phyloP scores from a whole-genome alignment of 2,113 vertebrate genomes.

The Carassius auratus region DNA sequence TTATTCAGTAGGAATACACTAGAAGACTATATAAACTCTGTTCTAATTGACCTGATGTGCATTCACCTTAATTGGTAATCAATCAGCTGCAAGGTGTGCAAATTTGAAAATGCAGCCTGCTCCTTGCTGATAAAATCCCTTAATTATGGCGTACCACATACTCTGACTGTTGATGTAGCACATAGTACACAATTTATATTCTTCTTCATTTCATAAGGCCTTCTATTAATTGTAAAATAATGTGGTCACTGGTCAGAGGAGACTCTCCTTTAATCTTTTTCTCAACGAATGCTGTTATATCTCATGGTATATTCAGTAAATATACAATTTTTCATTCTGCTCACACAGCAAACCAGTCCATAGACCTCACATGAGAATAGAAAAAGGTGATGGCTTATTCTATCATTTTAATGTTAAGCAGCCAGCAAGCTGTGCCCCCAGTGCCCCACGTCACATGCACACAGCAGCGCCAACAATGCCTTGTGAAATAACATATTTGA shows the following conservation, averaged over 20 bases:
- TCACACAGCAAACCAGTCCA: not conserved
- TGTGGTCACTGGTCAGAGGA: not conserved
- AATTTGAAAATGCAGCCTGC: not conserved
- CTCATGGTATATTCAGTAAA: conserved; percentile 12
- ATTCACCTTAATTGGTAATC: not conserved
- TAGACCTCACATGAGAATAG: not conserved
- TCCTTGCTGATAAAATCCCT: not conserved
- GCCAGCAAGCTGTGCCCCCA: not conserved
- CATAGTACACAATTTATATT: not conserved
- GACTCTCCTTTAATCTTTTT: conserved; percentile 4
- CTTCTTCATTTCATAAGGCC: not conserved
- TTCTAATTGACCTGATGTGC: not conserved
- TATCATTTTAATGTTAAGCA: conserved; percentile 24
- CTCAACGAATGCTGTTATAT: not conserved
- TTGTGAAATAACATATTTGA: not conserved
- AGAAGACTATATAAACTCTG: not conserved
- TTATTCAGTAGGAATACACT: not conserved
- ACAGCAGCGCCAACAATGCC: not conserved
- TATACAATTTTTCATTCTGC: not conserved
- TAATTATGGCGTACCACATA: not conserved
- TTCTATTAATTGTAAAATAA: conserved; percentile 16
- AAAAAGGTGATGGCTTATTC: not conserved
- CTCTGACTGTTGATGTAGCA: not conserved
- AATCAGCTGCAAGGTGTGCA: not conserved
- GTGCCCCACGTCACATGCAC: not conserved